Evolutionary conservation across 2,797 vertebrate species (phyloP).

Genomic region (Sorex maritimensis): DNA sequence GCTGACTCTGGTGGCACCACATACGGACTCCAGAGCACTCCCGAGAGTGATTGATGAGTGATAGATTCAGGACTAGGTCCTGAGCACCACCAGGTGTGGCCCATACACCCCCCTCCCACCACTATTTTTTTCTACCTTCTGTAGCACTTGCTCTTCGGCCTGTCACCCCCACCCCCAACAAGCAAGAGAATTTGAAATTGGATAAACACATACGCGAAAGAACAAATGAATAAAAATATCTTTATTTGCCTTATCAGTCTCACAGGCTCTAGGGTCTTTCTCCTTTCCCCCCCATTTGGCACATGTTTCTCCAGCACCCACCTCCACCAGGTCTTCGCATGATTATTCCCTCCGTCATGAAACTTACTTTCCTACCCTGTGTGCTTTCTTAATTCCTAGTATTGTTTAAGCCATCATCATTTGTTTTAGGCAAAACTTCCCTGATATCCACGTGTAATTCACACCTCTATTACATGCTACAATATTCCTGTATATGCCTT

Average conservation of each 20-base stretch:
- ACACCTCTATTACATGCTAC: not conserved
- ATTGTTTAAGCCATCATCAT: not conserved
- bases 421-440: not conserved
- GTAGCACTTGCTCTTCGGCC: too few relatives aligned
- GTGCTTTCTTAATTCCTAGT: too few relatives aligned
- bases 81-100: too few relatives aligned
- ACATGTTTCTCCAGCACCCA: not conserved
- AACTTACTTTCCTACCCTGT: too few relatives aligned
- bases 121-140: too few relatives aligned
- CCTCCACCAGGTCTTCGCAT: not conserved
- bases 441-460: not conserved
- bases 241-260: not conserved
- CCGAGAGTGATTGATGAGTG: too few relatives aligned
- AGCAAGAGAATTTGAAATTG: too few relatives aligned
- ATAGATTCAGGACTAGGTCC: too few relatives aligned
- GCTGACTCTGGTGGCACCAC: too few relatives aligned
- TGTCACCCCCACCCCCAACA: too few relatives aligned
- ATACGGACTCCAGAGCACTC: too few relatives aligned
- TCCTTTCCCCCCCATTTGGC: not conserved
- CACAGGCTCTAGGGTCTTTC: not conserved
- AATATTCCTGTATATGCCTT: not conserved
- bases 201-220: not conserved
- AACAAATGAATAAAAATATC: not conserved
- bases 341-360: not conserved
- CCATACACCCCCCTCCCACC: too few relatives aligned